Evolutionary conservation across 2,797 vertebrate genomes (phyloP), one percentile per base, ranked within the genome.

Genomic region (Falco rusticolus): DNA sequence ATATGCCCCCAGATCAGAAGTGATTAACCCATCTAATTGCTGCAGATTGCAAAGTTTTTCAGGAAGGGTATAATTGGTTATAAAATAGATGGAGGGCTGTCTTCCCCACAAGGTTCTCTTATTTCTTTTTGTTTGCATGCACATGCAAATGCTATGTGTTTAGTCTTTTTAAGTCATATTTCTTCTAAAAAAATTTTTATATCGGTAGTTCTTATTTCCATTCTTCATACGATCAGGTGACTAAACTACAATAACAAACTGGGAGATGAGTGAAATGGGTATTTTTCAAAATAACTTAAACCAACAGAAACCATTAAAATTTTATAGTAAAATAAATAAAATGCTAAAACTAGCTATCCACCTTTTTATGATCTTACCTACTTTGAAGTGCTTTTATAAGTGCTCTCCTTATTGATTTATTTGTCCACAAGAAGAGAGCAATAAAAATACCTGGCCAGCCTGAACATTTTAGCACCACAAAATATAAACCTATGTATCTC

Each of bases 381-480:
- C 53, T 87, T 95, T 95, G 78, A 97, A 96, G 77, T 83, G 66
- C 51, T 96, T 97, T 94, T 93, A n/a, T 92, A 97, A 97, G 87
- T 95, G 78, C 41, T 94, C 59, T 86, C n/a, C 53, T 94, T 95
- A 96, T 86, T 98, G 96, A 98, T 97, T 96, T 95, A 97, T 94
- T 82, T 92, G 70, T 95, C 91, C 41, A 33, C 70, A 92, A 81
- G 84, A 93, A 96, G 41, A 93, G 39, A 80, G 60, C 63, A 95
- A 76, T 96, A 97, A 98, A 97, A 93, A 59, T 77, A 66, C 29
- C 48, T 89, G 77, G 71, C 48, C 21, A 15, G 37, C 79, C 88
- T 87, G 89, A 97, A 89, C 60, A 74, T 95, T 95, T 96, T 92
- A 97, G 69, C 84, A 96, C 63, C 47, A 90, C 84, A 96, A 97